Evolutionary conservation across 2,888 invertebrate species (phyloP).

Genomic region (Amorpha juglandis): DNA sequence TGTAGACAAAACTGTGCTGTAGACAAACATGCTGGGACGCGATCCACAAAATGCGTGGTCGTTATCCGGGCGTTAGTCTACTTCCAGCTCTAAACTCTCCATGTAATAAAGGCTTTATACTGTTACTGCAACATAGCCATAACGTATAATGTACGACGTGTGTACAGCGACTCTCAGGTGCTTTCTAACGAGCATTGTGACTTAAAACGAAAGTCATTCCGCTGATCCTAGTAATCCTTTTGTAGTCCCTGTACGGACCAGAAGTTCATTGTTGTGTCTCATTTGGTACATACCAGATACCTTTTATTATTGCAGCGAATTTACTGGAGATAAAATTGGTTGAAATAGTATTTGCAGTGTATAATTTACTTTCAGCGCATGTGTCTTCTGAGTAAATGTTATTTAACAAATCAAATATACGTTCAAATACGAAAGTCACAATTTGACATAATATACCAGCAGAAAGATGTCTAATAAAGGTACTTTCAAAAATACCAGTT

Average conservation of each 20-base stretch:
- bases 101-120: not conserved
- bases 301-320: conserved; percentile 14
- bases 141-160: not conserved
- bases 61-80: too few species aligned
- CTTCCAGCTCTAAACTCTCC: too few species aligned
- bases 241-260: conserved; percentile 37
- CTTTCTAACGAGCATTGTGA: conserved; percentile 53
- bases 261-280: conserved; percentile 29
- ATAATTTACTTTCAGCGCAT: not conserved
- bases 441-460: too few species aligned
- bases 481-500: too few species aligned
- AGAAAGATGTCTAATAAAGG: too few species aligned
- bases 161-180: conserved; percentile 50
- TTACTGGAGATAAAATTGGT: conserved; percentile 6
- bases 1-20: too few species aligned
- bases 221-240: conserved; percentile 47
- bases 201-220: conserved; percentile 58
- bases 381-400: too few species aligned
- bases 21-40: too few species aligned
- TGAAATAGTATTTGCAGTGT: not conserved
- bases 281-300: conserved; percentile 13
- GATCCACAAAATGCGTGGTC: too few species aligned
- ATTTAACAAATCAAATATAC: too few species aligned
- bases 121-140: conserved; percentile 11
- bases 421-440: too few species aligned